Conservation (phyloP, 2,888 invertebrate genomes). For the Habrosyne pyritoides region DNA sequence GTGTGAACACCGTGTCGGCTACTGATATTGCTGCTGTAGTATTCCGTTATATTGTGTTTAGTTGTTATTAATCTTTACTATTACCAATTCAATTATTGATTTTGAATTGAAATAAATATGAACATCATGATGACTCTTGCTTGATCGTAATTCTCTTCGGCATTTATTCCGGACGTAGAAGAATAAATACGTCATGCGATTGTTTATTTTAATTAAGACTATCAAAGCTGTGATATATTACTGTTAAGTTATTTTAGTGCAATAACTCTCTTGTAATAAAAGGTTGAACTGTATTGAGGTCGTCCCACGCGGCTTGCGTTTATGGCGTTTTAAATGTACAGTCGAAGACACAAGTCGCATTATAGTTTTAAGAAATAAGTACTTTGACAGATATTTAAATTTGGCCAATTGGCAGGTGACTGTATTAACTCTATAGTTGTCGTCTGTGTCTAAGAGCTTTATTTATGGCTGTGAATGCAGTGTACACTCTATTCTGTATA, state of each 20-base stretch:
- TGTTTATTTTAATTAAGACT: constrained; percentile 3
- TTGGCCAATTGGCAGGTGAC: no score
- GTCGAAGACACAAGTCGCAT: constrained; percentile 15
- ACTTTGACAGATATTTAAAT: no score
- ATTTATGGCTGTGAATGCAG: no score
- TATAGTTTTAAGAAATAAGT: constrained; percentile 6
- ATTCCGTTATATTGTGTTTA: neutral
- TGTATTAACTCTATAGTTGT: no score
- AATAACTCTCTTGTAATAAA: constrained; percentile 34
- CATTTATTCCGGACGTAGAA: no score
- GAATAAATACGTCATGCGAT: constrained; percentile 10
- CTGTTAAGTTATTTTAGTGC: constrained; percentile 39
- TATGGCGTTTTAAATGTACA: constrained; percentile 9
- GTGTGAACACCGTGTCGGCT: neutral
- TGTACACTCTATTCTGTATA: no score
- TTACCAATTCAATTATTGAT: neutral
- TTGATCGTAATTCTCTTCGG: no score
- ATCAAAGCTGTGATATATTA: constrained; percentile 7
- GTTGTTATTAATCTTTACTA: neutral
- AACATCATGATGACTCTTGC: no score
- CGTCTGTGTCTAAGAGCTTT: no score
- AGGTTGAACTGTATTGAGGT: constrained; percentile 24
- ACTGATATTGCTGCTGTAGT: neutral
- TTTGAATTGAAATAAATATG: no score
- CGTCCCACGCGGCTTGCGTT: constrained; percentile 25